phyloP scores from a whole-genome alignment of 2,888 invertebrate species.

The Ferrisia virgata region DNA sequence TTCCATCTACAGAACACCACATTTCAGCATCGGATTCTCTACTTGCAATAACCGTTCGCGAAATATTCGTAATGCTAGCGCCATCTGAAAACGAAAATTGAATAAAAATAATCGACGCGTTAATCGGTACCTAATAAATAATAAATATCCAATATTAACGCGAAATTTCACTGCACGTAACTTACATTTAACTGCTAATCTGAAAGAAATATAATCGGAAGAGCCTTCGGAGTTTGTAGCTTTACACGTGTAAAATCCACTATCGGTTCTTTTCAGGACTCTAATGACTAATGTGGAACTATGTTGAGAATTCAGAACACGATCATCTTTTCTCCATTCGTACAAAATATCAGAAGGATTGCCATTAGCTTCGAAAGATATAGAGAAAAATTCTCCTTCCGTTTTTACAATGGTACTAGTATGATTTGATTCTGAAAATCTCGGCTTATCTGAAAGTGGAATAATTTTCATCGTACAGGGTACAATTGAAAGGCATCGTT shows the following conservation, averaged over 20 bases:
- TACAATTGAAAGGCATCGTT: too few relatives aligned
- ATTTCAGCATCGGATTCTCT: constrained; percentile 77
- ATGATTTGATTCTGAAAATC: constrained; percentile 70
- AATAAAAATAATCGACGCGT: not conserved
- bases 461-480: too few relatives aligned
- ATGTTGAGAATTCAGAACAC: constrained; percentile 61
- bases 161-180: not conserved
- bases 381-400: constrained; percentile 76
- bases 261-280: constrained; percentile 72
- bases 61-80: constrained; percentile 75
- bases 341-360: constrained; percentile 81
- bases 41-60: constrained; percentile 70
- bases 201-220: constrained; percentile 68
- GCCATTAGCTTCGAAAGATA: constrained; percentile 75
- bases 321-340: constrained; percentile 83
- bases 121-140: too few relatives aligned
- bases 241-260: constrained; percentile 80
- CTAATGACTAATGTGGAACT: constrained; percentile 81
- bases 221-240: constrained; percentile 86
- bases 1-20: constrained; percentile 81
- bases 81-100: constrained; percentile 62
- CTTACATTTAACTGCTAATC: constrained; percentile 83
- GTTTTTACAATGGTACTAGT: constrained; percentile 66
- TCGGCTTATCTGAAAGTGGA: constrained; percentile 70
- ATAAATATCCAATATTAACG: too few relatives aligned